These are phyloP conservation scores for Aricia artaxerxes DNA, from an alignment of 2,888 invertebrate species.

Conservation along the genomic window DNA sequence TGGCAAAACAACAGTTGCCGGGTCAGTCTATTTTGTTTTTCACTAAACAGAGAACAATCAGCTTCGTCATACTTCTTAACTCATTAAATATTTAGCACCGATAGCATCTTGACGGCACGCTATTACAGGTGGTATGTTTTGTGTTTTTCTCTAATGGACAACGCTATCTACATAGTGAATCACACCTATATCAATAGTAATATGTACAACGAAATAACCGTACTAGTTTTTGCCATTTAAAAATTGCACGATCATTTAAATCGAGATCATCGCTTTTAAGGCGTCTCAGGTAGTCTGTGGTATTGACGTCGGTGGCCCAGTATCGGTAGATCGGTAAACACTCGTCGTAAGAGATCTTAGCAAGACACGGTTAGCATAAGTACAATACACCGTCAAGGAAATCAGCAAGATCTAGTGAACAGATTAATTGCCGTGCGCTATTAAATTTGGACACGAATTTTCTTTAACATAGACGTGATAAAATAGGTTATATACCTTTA, in stretches of 20 bases:
- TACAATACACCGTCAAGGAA: slow-evolving; percentile 27
- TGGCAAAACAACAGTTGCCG: no score
- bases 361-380: slow-evolving; percentile 54
- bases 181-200: slow-evolving; percentile 58
- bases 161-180: slow-evolving; percentile 50
- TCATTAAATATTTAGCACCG: slow-evolving; percentile 71
- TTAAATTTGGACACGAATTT: no score
- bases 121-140: slow-evolving; percentile 69
- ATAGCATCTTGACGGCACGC: slow-evolving; percentile 70
- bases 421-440: no score
- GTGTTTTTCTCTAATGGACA: slow-evolving; percentile 72
- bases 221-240: slow-evolving; percentile 63
- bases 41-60: slow-evolving; percentile 59
- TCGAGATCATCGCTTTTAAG: slow-evolving; percentile 63
- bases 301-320: slow-evolving; percentile 54
- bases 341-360: slow-evolving; percentile 48
- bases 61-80: slow-evolving; percentile 65
- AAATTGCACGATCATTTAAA: slow-evolving; percentile 59
- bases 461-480: no score
- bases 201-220: slow-evolving; percentile 73
- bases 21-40: no score
- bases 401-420: not conserved
- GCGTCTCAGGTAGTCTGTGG: slow-evolving; percentile 61
- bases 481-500: no score
- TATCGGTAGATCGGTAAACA: slow-evolving; percentile 44